These are phyloP conservation scores for Pagetopsis macropterus DNA, from an alignment of 2,797 vertebrate genomes.

Conservation along the genomic window DNA sequence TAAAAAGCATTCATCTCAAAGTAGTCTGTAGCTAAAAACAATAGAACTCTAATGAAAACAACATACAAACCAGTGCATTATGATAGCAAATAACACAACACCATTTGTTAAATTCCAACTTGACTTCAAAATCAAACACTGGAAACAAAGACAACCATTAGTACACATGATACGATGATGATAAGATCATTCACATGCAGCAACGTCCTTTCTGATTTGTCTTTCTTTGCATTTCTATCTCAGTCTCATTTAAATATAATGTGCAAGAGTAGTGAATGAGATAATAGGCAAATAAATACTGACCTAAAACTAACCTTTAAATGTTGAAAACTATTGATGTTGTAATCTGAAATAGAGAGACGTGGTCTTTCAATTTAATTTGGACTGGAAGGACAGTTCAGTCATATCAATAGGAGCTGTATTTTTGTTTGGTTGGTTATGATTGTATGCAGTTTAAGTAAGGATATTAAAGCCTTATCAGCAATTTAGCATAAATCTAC, in stretches of 20 bases:
- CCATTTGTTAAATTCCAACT: neutral
- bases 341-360: conserved; percentile 15
- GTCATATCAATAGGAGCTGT: neutral
- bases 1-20: conserved; percentile 35
- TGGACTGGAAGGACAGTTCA: conserved; percentile 5
- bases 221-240: neutral
- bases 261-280: conserved; percentile 14
- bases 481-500: conserved; percentile 8
- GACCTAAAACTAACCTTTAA: conserved; percentile 31
- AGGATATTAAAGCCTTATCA: neutral
- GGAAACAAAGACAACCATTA: neutral
- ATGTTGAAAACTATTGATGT: conserved; percentile 6
- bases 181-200: neutral
- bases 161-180: neutral
- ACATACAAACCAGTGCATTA: neutral
- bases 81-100: neutral
- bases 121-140: conserved; percentile 17
- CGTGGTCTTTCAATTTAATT: conserved; percentile 1
- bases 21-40: conserved; percentile 30
- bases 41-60: conserved; percentile 35
- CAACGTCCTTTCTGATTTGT: neutral
- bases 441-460: conserved; percentile 12
- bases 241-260: conserved; percentile 20
- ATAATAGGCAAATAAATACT: conserved; percentile 12
- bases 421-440: conserved; percentile 9